Conservation (phyloP, 2,113 vertebrate genomes). For the Pseudorectes ferrugineus region DNA sequence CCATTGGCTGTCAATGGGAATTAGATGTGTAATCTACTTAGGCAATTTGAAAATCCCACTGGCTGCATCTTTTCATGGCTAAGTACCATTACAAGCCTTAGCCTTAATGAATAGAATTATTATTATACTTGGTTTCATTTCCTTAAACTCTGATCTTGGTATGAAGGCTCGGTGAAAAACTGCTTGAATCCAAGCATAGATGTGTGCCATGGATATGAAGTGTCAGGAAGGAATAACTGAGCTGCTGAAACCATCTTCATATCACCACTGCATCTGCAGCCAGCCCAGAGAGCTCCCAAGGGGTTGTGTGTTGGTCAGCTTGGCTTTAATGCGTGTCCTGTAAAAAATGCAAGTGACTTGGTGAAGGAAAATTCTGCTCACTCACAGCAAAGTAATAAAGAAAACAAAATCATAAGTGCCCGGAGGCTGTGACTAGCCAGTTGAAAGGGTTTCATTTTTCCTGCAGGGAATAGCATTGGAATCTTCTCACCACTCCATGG, state of each 20-base stretch:
- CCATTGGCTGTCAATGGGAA: constrained; percentile 59
- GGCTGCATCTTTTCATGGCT: constrained; percentile 61
- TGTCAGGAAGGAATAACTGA: background rate
- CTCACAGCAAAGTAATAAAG: background rate
- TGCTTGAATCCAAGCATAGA: background rate
- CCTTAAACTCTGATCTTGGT: constrained; percentile 13
- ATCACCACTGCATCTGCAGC: background rate
- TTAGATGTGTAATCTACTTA: constrained; percentile 62
- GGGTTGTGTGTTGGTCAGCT: background rate
- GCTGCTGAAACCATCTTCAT: background rate
- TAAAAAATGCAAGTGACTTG: constrained; percentile 19
- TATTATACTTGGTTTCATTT: constrained; percentile 51
- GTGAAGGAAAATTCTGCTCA: constrained; percentile 2
- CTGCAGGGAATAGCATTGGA: background rate
- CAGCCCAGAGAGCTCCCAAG: background rate
- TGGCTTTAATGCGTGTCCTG: background rate
- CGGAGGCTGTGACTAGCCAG: background rate
- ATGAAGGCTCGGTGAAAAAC: background rate
- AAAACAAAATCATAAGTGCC: constrained; percentile 1
- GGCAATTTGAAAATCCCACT: constrained; percentile 57
- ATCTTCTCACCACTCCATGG: background rate
- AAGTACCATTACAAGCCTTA: constrained; percentile 52
- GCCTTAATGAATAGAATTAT: constrained; percentile 58
- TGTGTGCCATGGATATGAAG: background rate
- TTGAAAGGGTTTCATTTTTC: constrained; percentile 37